Evolutionary conservation across 1,140 invertebrate species (phyloP).

Genomic region (Apis florea): DNA sequence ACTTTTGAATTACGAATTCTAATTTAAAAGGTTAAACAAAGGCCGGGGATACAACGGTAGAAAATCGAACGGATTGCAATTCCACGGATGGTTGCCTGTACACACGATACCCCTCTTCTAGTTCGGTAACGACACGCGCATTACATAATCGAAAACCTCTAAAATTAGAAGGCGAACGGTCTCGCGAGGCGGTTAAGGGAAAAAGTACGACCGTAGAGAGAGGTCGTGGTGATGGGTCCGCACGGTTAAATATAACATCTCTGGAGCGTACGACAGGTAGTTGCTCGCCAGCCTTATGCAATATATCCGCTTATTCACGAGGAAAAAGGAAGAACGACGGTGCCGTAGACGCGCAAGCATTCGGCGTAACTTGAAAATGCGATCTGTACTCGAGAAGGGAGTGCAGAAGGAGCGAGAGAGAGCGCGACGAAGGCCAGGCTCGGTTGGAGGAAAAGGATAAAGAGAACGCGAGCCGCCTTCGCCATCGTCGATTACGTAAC

Average conservation of each 20-base stretch:
- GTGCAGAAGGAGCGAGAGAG: too few species aligned
- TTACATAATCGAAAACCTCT: slow-evolving; percentile 39
- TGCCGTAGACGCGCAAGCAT: background rate
- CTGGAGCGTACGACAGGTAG: slow-evolving; percentile 34
- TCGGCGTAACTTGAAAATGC: slow-evolving; percentile 7
- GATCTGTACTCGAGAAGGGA: background rate
- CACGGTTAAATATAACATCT: slow-evolving; percentile 33
- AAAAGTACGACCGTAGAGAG: slow-evolving; percentile 17
- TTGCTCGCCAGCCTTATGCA: slow-evolving; percentile 33
- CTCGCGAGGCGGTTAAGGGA: background rate
- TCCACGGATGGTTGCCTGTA: slow-evolving; percentile 3
- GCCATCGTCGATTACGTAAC: slow-evolving; percentile 33
- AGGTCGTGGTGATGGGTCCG: background rate
- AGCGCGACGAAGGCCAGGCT: background rate
- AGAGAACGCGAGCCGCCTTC: background rate
- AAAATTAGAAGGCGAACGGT: slow-evolving; percentile 28
- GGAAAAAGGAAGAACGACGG: slow-evolving; percentile 17
- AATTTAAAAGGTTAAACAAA: background rate
- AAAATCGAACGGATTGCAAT: background rate
- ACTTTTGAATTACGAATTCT: too few species aligned
- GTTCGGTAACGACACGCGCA: slow-evolving; percentile 10
- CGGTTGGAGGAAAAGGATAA: background rate
- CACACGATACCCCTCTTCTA: background rate
- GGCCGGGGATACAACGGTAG: background rate
- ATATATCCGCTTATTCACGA: slow-evolving; percentile 11